phyloP scores from a whole-genome alignment of 2,888 invertebrate genomes.

The Epinotia demarniana region DNA sequence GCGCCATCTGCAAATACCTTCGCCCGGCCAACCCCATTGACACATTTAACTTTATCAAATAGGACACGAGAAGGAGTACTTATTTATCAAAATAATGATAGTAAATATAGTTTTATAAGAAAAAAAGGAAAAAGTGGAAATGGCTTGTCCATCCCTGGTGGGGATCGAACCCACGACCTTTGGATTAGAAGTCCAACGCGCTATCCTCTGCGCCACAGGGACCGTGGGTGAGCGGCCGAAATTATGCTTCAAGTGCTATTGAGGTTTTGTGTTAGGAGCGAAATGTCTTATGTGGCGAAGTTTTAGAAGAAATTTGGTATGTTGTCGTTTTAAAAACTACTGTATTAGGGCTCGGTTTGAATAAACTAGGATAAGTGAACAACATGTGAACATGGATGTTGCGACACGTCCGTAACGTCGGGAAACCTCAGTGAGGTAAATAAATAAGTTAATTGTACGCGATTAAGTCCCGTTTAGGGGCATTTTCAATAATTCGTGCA shows the following conservation, averaged over 20 bases:
- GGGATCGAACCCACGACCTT: conserved; percentile 90
- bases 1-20: too few relatives aligned
- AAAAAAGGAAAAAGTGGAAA: conserved; percentile 28
- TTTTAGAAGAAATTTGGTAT: background rate
- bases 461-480: too few relatives aligned
- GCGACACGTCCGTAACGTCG: too few relatives aligned
- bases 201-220: conserved; percentile 89
- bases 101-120: background rate
- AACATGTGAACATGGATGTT: too few relatives aligned
- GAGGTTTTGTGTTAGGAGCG: background rate
- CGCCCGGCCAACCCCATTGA: too few relatives aligned
- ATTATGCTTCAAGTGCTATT: conserved; percentile 19
- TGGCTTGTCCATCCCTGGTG: conserved; percentile 83
- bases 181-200: conserved; percentile 90
- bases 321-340: background rate
- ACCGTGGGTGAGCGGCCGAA: conserved; percentile 56
- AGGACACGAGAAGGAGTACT: too few relatives aligned
- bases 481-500: too few relatives aligned
- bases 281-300: background rate
- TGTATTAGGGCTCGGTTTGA: background rate
- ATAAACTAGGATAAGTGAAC: too few relatives aligned
- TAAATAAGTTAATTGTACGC: too few relatives aligned
- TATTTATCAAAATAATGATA: too few relatives aligned
- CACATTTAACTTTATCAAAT: too few relatives aligned
- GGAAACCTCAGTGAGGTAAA: too few relatives aligned